Conservation (phyloP, 2,797 vertebrate genomes). For the Macropodus opercularis region DNA sequence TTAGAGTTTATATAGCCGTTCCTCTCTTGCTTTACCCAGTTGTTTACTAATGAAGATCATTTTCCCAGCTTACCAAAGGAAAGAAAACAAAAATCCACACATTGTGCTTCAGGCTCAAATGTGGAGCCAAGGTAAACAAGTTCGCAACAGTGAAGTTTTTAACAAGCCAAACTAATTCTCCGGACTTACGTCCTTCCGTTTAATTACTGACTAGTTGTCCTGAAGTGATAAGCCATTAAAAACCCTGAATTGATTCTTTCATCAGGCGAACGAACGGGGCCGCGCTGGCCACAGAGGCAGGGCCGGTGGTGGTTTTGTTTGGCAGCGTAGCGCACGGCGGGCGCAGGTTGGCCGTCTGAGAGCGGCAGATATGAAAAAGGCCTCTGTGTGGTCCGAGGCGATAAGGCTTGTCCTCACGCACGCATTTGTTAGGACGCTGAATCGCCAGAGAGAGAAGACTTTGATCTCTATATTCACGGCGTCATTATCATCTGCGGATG, state of each 20-base stretch:
- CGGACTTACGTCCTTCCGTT: slow-evolving; percentile 40
- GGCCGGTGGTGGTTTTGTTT: slow-evolving; percentile 71
- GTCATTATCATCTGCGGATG: slow-evolving; percentile 72
- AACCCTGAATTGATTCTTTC: slow-evolving; percentile 62
- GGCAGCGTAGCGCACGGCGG: slow-evolving; percentile 57
- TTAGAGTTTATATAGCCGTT: slow-evolving; percentile 10
- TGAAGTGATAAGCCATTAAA: slow-evolving; percentile 48
- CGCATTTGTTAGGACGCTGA: slow-evolving; percentile 69
- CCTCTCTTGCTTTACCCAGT: slow-evolving; percentile 7
- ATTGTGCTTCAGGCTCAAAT: slow-evolving; percentile 2
- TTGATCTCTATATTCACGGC: slow-evolving; percentile 77
- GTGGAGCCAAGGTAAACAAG: slow-evolving; percentile 37
- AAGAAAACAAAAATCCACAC: slow-evolving; percentile 10
- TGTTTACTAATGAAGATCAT: slow-evolving; percentile 40
- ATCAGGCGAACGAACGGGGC: slow-evolving; percentile 58
- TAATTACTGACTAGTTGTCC: slow-evolving; percentile 52
- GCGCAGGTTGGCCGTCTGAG: slow-evolving; percentile 74
- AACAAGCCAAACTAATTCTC: slow-evolving; percentile 41
- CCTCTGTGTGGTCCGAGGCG: slow-evolving; percentile 73
- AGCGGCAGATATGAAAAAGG: slow-evolving; percentile 73
- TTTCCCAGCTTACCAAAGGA: slow-evolving; percentile 14
- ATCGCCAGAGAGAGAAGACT: slow-evolving; percentile 66
- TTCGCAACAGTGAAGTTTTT: slow-evolving; percentile 34
- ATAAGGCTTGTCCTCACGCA: slow-evolving; percentile 74
- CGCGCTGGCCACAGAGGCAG: slow-evolving; percentile 50